Percentiles rank a stretch among this genome's conserved stretches.
These are phyloP conservation scores for Taxidea taxus DNA, from an alignment of 2,113 vertebrate species.

Conservation along the genomic window DNA sequence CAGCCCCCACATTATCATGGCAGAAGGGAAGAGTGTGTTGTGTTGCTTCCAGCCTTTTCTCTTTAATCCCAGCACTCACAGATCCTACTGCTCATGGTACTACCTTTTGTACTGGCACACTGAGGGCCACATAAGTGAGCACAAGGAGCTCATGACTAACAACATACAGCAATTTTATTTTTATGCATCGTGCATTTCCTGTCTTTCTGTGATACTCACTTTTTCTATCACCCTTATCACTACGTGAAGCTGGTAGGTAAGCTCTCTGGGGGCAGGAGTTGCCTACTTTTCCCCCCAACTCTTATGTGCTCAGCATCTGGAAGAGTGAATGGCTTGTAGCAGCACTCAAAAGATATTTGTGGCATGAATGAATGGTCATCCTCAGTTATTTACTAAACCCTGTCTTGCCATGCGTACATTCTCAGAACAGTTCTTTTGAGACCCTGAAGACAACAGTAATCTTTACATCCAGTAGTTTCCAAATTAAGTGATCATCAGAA, in stretches of 20 bases:
- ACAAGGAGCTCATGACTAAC: background rate
- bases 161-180: background rate
- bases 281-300: background rate
- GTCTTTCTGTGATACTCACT: background rate
- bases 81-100: fast-evolving
- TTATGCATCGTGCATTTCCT: fast-evolving
- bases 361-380: too few species aligned
- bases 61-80: fast-evolving
- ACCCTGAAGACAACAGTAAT: background rate
- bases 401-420: fast-evolving
- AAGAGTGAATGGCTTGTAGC: fast-evolving
- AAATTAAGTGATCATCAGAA: background rate
- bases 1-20: fast-evolving
- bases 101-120: fast-evolving
- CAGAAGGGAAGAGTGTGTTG: too few species aligned
- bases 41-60: background rate
- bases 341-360: background rate
- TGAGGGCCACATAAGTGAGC: too few species aligned
- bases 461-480: background rate
- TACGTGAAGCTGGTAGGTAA: background rate
- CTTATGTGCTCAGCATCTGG: fast-evolving
- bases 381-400: background rate
- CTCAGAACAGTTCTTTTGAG: background rate
- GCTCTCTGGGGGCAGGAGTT: background rate
- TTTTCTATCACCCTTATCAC: too few species aligned